A percentile compares a stretch with the other conserved stretches of the same genome.
These are phyloP conservation scores for Apeira syringaria DNA, from an alignment of 2,888 invertebrate genomes.

Conservation along the genomic window DNA sequence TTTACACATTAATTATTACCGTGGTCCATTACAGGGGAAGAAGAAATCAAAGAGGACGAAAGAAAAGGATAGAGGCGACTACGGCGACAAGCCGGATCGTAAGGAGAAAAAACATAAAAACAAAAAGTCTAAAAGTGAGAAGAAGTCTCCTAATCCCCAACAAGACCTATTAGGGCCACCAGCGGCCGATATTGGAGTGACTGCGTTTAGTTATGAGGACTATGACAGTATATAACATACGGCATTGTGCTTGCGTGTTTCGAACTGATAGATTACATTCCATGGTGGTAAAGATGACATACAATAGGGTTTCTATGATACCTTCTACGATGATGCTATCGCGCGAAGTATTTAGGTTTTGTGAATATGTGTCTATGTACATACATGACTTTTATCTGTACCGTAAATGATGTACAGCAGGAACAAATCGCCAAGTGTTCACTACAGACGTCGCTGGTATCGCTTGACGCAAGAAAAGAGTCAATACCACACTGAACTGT, in stretches of 20 bases:
- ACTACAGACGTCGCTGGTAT: too few relatives aligned
- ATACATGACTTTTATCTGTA: too few relatives aligned
- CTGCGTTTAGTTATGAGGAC: constrained; percentile 60
- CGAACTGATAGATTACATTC: background rate
- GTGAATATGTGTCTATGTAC: too few relatives aligned
- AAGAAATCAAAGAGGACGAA: constrained; percentile 82
- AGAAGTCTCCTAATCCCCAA: constrained; percentile 68
- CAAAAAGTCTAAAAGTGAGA: constrained; percentile 73
- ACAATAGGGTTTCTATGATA: too few relatives aligned
- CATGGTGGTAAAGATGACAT: too few relatives aligned
- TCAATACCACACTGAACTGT: too few relatives aligned
- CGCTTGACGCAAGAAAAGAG: too few relatives aligned
- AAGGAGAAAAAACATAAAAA: constrained; percentile 84
- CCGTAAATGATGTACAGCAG: too few relatives aligned
- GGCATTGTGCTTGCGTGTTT: background rate
- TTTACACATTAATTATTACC: too few relatives aligned
- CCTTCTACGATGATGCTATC: too few relatives aligned
- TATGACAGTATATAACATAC: constrained; percentile 66
- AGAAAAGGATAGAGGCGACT: constrained; percentile 77
- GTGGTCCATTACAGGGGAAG: constrained; percentile 59
- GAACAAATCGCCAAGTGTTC: too few relatives aligned
- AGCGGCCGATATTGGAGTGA: constrained; percentile 13
- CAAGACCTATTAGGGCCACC: constrained; percentile 69
- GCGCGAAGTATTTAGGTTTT: too few relatives aligned
- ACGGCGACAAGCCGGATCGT: constrained; percentile 74